Evolutionary conservation across 2,888 invertebrate species (phyloP), one percentile per base, ranked within the genome.

Genomic region (Tiphia femorata): DNA sequence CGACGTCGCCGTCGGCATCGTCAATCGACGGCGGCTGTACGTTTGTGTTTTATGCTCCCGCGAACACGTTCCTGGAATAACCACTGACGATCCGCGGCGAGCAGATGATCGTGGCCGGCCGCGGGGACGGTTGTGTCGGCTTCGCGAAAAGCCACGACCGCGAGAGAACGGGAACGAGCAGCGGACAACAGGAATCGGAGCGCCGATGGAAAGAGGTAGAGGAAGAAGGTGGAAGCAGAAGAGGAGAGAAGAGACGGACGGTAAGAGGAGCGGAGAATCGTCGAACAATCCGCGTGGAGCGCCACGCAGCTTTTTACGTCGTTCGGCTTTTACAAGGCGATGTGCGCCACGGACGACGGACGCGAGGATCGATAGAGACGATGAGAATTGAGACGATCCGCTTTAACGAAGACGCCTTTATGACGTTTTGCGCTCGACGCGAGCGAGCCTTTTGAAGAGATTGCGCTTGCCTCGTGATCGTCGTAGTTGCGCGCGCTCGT

Each of bases 141-240:
- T n/a, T n/a, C n/a, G n/a, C n/a, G n/a, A n/a, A n/a, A n/a, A n/a
- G 2, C 44, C 21, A 10, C 29, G 29, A n/a, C 7, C 29, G 29
- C n/a, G 29, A 29, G 3, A 29, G 29, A 29, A 3, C 2, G 29
- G 7, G 12, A 29, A 10, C 7, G 29, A 29, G 12, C 29, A 12
- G 29, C 29, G 29, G 12, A 4, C 29, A 2, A 12, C 29, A 12
- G n/a, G 3, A n/a, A 2, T 10, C 3, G 35, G 3, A 49, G 14
- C n/a, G 30, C 10, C 12, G 25, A 7, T 40, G 52, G 16, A 10
- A 41, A 14, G 25, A 19, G 16, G 7, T 2, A 17, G 35, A 16
- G 12, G 43, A 43, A 52, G 49, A 46, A 35, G n/a, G 23, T 2
- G 49, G 46, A 42, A 49, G 29, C 16, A 46, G 46, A 38, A 29